Base-by-base conservation (phyloP, 2,113 vertebrate species). In the Tiliqua scincoides region DNA sequence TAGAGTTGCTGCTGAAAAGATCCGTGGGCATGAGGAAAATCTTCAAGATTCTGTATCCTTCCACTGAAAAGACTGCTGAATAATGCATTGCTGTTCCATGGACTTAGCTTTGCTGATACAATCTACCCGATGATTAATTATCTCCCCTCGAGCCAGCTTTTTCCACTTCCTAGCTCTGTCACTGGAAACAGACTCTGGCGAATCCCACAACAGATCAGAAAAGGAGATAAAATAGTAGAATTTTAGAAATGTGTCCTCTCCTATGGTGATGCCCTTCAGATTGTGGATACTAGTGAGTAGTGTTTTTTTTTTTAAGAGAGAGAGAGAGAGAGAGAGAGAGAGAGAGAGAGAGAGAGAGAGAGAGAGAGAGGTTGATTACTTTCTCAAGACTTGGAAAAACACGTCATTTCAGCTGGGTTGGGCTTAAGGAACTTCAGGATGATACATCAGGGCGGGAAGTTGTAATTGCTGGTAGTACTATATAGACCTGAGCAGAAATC, bases 61-160 rank as follows among this genome's bases (percentile, higher is more conserved):
- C 40, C 85, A 54, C 70, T 73, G 70, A 80, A 40, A 86, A 63
- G 59, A 18, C 83, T 68, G 37, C 48, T 80, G 85, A 86, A 86
- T 86, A 86, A 86, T 86, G 59, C 70, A 86, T 86, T 65, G 77
- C n/a, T 23, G 27, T 80, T 86, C 77, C 40, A 73, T 72, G 37
- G 77, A 37, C 59, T 86, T 63, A 73, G 85, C 40, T 52, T 80
- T 73, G 68, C 68, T 80, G 85, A 80, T 86, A 86, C 68, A 80
- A 86, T 86, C 85, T 80, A 80, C n/a, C 40, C 43, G 40, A 86
- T 80, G 85, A 86, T 86, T 86, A 86, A 74, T 86, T 86, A 80
- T 72, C 85, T 86, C n/a, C 77, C 68, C 68, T 80, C 68, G 15
- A 68, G 77, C 68, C 77, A 80, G 57, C 62, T 71, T 73, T 75